Conservation (phyloP, 2,797 vertebrate genomes). For the Manis crassicaudata region DNA sequence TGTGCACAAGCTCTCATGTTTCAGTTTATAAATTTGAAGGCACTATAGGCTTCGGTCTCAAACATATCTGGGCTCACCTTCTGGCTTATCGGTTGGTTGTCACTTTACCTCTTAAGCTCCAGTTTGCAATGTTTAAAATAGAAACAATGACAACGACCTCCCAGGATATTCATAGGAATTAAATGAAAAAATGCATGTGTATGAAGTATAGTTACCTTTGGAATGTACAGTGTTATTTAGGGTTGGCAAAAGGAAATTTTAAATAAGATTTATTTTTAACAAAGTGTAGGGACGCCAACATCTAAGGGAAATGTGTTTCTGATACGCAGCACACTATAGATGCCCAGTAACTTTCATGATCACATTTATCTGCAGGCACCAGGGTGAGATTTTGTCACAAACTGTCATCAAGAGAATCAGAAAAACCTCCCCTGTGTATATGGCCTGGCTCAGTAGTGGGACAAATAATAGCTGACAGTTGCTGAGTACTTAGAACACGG, state of each 20-base stretch:
- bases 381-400: not conserved
- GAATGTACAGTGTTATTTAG: not conserved
- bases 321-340: not conserved
- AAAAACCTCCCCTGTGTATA: not conserved
- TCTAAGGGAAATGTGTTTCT: not conserved
- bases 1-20: not conserved
- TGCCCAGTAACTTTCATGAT: not conserved
- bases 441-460: not conserved
- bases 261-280: not conserved
- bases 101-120: not conserved
- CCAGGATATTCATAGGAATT: not conserved
- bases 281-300: not conserved
- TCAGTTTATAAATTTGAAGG: slow-evolving; percentile 8
- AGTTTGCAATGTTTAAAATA: not conserved
- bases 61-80: not conserved
- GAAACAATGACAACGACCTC: not conserved
- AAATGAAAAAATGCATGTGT: not conserved
- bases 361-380: not conserved
- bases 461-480: not conserved
- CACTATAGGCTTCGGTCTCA: not conserved
- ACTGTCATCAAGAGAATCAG: not conserved
- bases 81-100: not conserved
- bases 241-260: not conserved
- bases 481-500: not conserved
- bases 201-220: not conserved